A percentile compares a stretch with the other conserved stretches of the same genome.
Conservation (phyloP, 1,140 invertebrate species). For the Myzus persicae region DNA sequence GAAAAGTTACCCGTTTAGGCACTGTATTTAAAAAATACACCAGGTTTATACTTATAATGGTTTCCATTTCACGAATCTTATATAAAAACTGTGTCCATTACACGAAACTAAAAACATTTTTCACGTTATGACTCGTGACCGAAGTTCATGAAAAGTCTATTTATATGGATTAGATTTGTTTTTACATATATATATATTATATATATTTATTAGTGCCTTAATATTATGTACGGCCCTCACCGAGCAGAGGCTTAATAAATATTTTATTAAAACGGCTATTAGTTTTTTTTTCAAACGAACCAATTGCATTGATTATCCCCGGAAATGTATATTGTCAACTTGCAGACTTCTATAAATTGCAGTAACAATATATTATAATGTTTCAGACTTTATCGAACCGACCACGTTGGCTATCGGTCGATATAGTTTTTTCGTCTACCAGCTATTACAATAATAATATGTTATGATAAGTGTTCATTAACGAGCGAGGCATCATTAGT, state of each 20-base stretch:
- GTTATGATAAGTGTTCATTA: too few relatives aligned
- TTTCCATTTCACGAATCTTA: not conserved
- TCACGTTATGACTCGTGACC: not conserved
- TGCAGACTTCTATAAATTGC: too few relatives aligned
- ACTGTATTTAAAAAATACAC: not conserved
- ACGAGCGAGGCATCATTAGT: too few relatives aligned
- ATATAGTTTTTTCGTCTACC: too few relatives aligned
- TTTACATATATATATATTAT: not conserved
- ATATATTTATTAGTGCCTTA: not conserved
- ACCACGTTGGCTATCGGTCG: not conserved
- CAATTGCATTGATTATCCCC: not conserved
- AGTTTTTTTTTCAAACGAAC: not conserved
- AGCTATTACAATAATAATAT: too few relatives aligned
- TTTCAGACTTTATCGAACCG: not conserved
- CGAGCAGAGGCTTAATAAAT: too few relatives aligned
- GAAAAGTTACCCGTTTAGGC: not conserved
- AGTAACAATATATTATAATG: too few relatives aligned
- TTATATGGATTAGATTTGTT: not conserved
- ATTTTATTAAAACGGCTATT: not conserved
- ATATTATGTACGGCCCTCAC: not conserved
- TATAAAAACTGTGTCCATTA: not conserved
- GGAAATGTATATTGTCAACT: too few relatives aligned
- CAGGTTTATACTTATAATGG: not conserved
- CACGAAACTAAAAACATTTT: not conserved
- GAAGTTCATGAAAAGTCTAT: not conserved